Evolutionary conservation across 2,113 vertebrate genomes (phyloP).

Genomic region (Aegotheles bennettii): DNA sequence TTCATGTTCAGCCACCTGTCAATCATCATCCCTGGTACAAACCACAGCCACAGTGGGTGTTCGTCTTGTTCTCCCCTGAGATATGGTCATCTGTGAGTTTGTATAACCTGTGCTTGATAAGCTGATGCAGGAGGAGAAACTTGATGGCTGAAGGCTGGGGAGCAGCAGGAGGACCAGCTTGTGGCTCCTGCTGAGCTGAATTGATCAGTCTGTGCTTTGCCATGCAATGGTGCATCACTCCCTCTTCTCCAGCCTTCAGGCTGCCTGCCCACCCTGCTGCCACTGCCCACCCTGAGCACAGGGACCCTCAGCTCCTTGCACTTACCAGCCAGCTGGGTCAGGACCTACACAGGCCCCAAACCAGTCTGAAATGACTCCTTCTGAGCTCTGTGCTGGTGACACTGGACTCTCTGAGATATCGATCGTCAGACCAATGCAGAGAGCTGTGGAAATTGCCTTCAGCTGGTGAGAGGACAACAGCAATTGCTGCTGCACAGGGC

Average conservation of each 20-base stretch:
- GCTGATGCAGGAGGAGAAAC: neutral
- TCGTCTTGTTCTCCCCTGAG: accelerated
- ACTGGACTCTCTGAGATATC: accelerated
- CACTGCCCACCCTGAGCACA: accelerated
- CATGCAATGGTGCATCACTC: accelerated
- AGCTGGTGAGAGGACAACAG: neutral
- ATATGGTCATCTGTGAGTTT: accelerated
- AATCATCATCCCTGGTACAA: too few relatives aligned
- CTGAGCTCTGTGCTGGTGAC: neutral
- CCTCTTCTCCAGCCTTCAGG: neutral
- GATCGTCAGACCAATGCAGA: accelerated
- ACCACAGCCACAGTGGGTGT: accelerated
- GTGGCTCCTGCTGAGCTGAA: neutral
- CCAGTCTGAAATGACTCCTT: neutral
- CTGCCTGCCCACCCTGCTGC: neutral
- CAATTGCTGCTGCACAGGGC: neutral
- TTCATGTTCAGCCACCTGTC: too few relatives aligned
- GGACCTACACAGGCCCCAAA: neutral
- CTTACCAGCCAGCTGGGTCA: neutral
- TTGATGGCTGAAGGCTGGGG: neutral
- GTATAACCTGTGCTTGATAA: accelerated
- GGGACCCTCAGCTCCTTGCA: neutral
- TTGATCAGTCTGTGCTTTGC: neutral
- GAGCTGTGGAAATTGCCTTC: neutral
- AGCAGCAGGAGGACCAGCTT: neutral